Percentiles rank a stretch among this genome's conserved stretches.
Conservation (phyloP, 2,888 invertebrate species). For the Patella ulyssiponensis region DNA sequence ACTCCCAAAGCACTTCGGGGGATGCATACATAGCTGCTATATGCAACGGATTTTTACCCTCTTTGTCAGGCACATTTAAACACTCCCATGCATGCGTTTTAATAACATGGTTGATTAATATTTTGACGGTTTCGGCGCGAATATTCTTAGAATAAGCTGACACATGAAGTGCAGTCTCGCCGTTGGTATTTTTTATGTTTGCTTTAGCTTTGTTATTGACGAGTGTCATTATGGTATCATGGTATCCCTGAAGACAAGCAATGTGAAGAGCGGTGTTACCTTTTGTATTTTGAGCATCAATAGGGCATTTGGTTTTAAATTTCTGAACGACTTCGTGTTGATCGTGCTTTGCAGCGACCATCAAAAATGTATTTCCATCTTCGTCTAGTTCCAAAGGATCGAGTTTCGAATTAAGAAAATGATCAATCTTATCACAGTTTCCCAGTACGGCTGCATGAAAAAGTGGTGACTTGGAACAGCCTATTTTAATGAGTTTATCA, state of each 20-base stretch:
- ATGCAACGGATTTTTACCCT: slow-evolving; percentile 68
- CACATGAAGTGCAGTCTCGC: slow-evolving; percentile 65
- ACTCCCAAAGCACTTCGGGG: slow-evolving; percentile 62
- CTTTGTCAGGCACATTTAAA: slow-evolving; percentile 61
- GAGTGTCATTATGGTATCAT: slow-evolving; percentile 50
- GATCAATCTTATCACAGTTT: slow-evolving; percentile 54
- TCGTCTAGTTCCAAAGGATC: slow-evolving; percentile 53
- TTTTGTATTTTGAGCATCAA: slow-evolving; percentile 56
- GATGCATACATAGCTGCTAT: slow-evolving; percentile 62
- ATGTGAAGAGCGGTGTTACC: slow-evolving; percentile 69
- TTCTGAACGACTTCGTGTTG: slow-evolving; percentile 49
- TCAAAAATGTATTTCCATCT: slow-evolving; percentile 64
- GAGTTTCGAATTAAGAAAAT: slow-evolving; percentile 55
- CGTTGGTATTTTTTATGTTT: slow-evolving; percentile 57
- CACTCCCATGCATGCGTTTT: slow-evolving; percentile 67
- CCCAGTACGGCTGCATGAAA: slow-evolving; percentile 54
- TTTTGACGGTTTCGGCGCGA: slow-evolving; percentile 47
- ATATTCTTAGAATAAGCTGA: slow-evolving; percentile 52
- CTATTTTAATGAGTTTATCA: slow-evolving; percentile 17
- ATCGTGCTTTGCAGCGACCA: slow-evolving; percentile 64
- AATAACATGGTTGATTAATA: slow-evolving; percentile 64
- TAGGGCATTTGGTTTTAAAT: slow-evolving; percentile 45
- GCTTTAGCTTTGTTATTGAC: slow-evolving; percentile 60
- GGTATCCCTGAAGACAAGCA: slow-evolving; percentile 62
- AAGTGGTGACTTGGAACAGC: slow-evolving; percentile 47